Percentiles rank a stretch among this genome's conserved stretches.
Evolutionary conservation across 1,140 invertebrate genomes (phyloP).

Genomic region (Pseudoatta argentina): DNA sequence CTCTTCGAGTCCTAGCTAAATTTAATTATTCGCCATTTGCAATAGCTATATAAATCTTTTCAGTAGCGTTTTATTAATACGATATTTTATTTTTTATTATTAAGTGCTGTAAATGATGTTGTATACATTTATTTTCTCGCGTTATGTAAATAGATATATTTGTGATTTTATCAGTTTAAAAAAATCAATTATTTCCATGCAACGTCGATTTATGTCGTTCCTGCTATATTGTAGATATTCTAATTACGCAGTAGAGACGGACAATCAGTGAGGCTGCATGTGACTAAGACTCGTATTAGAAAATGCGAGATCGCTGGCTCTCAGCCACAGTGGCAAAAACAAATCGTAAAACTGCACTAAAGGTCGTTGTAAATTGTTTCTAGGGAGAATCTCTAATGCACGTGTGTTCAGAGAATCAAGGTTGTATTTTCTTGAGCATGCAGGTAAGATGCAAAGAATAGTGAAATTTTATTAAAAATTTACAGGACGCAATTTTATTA

Average conservation of each 20-base stretch:
- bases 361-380: constrained; percentile 29
- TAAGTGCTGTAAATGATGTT: background rate
- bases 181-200: background rate
- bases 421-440: background rate
- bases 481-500: background rate
- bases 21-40: background rate
- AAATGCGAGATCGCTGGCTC: constrained; percentile 58
- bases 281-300: constrained; percentile 42
- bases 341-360: constrained; percentile 44
- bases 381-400: background rate
- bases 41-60: background rate
- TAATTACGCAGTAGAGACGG: constrained; percentile 46
- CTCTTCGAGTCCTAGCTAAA: too few relatives aligned
- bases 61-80: background rate
- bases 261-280: background rate
- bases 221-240: background rate
- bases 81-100: background rate
- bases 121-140: background rate
- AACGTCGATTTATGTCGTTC: background rate
- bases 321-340: constrained; percentile 40
- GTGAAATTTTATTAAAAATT: background rate
- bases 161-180: background rate
- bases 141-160: background rate
- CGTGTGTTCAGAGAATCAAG: background rate
- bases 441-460: background rate